Percentiles rank a stretch among this genome's conserved stretches.
Evolutionary conservation across 2,113 vertebrate genomes (phyloP).

Genomic region (Piaya cayana): DNA sequence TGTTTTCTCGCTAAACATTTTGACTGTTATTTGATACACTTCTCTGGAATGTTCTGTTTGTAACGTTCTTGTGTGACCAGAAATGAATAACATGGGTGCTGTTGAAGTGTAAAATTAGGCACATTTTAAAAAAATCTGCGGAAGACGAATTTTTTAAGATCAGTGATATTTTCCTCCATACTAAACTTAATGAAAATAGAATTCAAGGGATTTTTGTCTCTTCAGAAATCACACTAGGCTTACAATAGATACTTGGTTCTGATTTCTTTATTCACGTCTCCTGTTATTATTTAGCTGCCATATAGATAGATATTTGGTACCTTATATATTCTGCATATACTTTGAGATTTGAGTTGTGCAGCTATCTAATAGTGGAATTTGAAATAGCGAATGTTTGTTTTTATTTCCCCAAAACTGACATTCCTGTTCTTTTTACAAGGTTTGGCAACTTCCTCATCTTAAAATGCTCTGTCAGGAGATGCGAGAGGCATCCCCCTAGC

Average conservation of each 20-base stretch:
- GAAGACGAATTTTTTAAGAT: background rate
- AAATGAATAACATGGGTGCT: background rate
- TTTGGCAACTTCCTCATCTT: background rate
- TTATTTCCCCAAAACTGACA: background rate
- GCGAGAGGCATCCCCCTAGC: background rate
- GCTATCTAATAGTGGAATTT: background rate
- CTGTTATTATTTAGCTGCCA: background rate
- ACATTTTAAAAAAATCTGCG: background rate
- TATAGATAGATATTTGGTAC: background rate
- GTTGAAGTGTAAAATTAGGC: slow-evolving; percentile 8
- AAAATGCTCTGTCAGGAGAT: background rate
- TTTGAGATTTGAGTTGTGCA: background rate
- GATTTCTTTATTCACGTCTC: background rate
- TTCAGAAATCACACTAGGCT: background rate
- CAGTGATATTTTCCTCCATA: background rate
- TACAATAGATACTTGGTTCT: background rate
- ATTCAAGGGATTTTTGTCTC: background rate
- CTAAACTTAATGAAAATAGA: background rate
- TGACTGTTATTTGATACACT: background rate
- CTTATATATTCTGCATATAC: background rate
- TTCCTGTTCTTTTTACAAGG: background rate
- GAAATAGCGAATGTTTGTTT: background rate
- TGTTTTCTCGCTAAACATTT: background rate
- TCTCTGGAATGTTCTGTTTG: slow-evolving; percentile 6
- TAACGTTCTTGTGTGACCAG: background rate